These are phyloP conservation scores for Pseudeuparius sepicola DNA, from an alignment of 2,888 invertebrate genomes.

Conservation along the genomic window DNA sequence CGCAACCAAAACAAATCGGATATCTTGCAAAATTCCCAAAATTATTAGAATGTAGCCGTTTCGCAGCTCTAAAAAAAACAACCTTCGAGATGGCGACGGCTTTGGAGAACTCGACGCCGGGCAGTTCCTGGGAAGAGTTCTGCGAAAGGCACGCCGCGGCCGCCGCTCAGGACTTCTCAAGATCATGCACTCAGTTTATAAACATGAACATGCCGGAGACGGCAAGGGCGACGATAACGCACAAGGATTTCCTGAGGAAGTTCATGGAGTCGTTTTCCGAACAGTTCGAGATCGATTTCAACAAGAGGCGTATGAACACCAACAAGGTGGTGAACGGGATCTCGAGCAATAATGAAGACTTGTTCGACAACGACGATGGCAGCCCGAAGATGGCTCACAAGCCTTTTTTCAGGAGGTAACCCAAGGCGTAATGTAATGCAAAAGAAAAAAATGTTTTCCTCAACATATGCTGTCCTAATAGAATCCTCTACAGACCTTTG, in stretches of 20 bases:
- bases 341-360: constrained; percentile 38
- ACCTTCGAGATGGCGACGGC: constrained; percentile 22
- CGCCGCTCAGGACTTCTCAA: constrained; percentile 81
- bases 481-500: no score
- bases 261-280: constrained; percentile 78
- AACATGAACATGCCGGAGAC: constrained; percentile 59
- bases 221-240: constrained; percentile 55
- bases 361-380: constrained; percentile 64
- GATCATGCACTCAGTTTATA: constrained; percentile 71
- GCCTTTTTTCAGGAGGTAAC: constrained; percentile 67
- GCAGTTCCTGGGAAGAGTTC: constrained; percentile 61
- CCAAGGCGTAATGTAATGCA: no score
- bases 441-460: no score
- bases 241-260: constrained; percentile 70
- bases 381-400: constrained; percentile 74
- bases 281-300: constrained; percentile 74
- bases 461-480: no score
- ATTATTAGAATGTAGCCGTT: no score
- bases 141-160: constrained; percentile 79
- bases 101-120: constrained; percentile 12
- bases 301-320: constrained; percentile 42
- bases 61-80: no score
- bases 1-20: no score
- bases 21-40: no score
- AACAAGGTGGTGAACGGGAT: constrained; percentile 39